Evolutionary conservation across 2,113 vertebrate species (phyloP), one percentile per base, ranked within the genome.

Genomic region (Planiliza haematocheilus): DNA sequence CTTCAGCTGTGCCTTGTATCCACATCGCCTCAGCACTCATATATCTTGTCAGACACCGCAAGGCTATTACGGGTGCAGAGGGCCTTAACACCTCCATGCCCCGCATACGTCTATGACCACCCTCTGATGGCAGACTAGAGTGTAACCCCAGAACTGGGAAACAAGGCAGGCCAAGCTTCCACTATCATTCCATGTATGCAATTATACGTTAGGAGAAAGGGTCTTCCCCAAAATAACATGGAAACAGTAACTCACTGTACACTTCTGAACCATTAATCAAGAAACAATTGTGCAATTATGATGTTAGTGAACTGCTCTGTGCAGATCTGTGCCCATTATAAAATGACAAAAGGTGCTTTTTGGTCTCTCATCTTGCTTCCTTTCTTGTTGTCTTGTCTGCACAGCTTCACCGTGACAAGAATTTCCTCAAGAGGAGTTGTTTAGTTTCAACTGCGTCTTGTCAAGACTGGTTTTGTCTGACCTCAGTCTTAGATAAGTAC

Each of bases 351-450:
- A 42, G 20, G 38, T 21, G 10, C 36, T 55, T 58, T 14, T 17
- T 55, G 53, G 48, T 58, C 58, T 67, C 3, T n/a, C 46, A 18
- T 65, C 67, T 21, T 70, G n/a, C 16, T 21, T 0, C 6, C 6
- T 51, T 57, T 65, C 49, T 64, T 74, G 65, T 59, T 67, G 50
- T 34, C 11, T 62, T 51, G 48, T 43, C 0, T 69, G 41, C 4
- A 13, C 41, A 36, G 30, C 60, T 67, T 72, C 55, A 46, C 36
- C 20, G 24, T 53, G 45, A 37, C 71, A 42, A 45, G 59, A n/a
- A 16, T 82, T 78, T 66, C 57, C 50, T 72, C 53, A 42, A 75
- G 53, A 77, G 61, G 39, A 21, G 56, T 66, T 45, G 52, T 79
- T 52, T 21, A 37, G 50, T 74, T 65, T 77, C 61, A 41, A 57